Evolutionary conservation across 1,140 invertebrate species (phyloP).

Genomic region (Sitodiplosis mosellana): DNA sequence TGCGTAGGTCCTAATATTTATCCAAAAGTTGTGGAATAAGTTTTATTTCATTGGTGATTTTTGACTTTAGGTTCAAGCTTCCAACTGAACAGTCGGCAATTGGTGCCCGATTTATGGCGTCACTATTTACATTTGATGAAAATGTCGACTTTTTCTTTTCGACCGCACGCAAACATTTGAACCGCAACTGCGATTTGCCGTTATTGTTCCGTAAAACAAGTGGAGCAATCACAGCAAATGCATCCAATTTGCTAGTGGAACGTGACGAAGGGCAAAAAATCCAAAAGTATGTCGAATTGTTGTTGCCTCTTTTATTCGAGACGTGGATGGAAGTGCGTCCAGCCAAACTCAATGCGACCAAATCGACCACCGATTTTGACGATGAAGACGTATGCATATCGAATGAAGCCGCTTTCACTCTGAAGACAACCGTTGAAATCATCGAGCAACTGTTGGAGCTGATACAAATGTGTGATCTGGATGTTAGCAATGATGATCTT

Average conservation of each 20-base stretch:
- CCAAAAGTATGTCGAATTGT: conserved; percentile 33
- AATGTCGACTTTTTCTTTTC: neutral
- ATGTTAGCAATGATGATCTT: conserved; percentile 18
- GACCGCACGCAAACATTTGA: neutral
- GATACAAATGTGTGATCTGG: conserved; percentile 24
- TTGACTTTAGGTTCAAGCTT: no score
- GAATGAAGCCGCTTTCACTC: conserved; percentile 32
- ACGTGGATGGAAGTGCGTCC: conserved; percentile 52
- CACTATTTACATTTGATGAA: neutral
- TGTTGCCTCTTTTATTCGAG: conserved; percentile 51
- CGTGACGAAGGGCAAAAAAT: conserved; percentile 26
- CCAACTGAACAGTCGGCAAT: neutral
- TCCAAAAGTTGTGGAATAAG: no score
- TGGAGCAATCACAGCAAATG: conserved; percentile 9
- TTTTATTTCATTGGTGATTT: no score
- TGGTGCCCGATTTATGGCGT: neutral
- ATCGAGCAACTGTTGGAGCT: conserved; percentile 33
- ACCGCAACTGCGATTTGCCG: neutral
- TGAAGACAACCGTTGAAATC: conserved; percentile 35
- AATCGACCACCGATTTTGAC: conserved; percentile 14
- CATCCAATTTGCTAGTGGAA: conserved; percentile 12
- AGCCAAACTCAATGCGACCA: conserved; percentile 8
- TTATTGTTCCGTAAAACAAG: conserved; percentile 5
- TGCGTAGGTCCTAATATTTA: no score
- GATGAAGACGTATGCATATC: conserved; percentile 25